Conservation (phyloP, 2,797 vertebrate genomes). For the Poeciliopsis paucimaculata region DNA sequence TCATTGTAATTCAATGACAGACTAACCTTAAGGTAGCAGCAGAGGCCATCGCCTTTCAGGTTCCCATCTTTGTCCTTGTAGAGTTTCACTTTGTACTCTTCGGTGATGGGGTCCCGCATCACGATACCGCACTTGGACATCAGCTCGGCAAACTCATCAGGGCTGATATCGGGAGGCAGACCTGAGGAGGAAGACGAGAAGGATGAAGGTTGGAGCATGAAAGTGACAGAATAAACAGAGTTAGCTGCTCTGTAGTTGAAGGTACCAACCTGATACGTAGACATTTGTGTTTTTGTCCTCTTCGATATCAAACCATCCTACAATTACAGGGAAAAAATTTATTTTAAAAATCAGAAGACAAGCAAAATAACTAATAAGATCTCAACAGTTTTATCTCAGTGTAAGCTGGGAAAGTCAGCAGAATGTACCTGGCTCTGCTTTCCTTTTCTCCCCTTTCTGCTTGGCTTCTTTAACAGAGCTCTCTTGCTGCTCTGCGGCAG, state of each 20-base stretch:
- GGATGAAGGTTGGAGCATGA: not conserved
- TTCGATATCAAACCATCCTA: constrained; percentile 97
- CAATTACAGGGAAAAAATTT: constrained; percentile 37
- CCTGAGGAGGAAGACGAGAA: constrained; percentile 71
- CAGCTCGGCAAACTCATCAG: constrained; percentile 90
- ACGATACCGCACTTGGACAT: constrained; percentile 98
- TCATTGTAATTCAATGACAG: not conserved
- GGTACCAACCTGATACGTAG: constrained; percentile 90
- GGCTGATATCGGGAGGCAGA: constrained; percentile 91
- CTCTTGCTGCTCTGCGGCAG: constrained; percentile 34
- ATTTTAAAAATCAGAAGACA: constrained; percentile 2
- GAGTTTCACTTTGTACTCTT: constrained; percentile 94
- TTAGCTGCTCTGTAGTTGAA: not conserved
- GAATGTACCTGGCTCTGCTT: constrained; percentile 86
- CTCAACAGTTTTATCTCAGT: not conserved
- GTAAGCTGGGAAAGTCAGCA: not conserved
- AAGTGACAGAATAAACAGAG: not conserved
- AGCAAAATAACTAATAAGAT: not conserved
- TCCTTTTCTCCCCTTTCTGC: constrained; percentile 91
- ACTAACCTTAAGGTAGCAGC: constrained; percentile 91
- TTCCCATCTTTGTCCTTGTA: constrained; percentile 95
- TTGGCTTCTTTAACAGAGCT: constrained; percentile 59
- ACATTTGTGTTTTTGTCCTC: constrained; percentile 94
- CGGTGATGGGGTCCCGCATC: constrained; percentile 91
- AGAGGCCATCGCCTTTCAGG: constrained; percentile 95